These are phyloP conservation scores for Seriola rivoliana DNA, from an alignment of 2,113 vertebrate species.

Conservation along the genomic window DNA sequence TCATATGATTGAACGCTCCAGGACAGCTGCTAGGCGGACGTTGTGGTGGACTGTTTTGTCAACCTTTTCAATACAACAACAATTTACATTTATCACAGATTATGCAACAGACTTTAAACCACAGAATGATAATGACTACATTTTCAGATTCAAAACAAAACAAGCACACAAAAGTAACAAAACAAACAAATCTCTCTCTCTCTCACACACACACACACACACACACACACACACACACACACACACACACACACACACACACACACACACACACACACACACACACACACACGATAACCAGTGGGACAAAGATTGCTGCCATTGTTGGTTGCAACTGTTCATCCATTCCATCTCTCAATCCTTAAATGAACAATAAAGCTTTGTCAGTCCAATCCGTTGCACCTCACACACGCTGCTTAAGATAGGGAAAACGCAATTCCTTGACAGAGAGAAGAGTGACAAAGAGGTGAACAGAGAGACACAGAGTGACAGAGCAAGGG, in stretches of 20 bases:
- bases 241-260: no score
- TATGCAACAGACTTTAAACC: background rate
- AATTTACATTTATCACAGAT: background rate
- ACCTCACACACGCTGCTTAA: background rate
- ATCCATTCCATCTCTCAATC: slow-evolving; percentile 18
- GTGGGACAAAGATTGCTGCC: background rate
- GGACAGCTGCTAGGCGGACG: background rate
- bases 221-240: no score
- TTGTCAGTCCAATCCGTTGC: slow-evolving; percentile 33
- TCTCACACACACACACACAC: no score
- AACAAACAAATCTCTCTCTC: background rate
- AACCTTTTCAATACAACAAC: background rate
- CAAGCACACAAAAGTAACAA: background rate
- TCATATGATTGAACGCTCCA: background rate
- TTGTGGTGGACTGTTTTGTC: background rate
- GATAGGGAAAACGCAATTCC: slow-evolving; percentile 46
- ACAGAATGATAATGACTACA: background rate
- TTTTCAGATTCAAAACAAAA: background rate
- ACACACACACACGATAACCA: background rate
- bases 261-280: slow-evolving; percentile 1
- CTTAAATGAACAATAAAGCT: slow-evolving; percentile 47
- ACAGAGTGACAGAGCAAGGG: slow-evolving; percentile 29
- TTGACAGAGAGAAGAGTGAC: slow-evolving; percentile 30
- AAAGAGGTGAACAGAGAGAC: slow-evolving; percentile 40
- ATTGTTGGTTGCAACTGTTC: background rate